Evolutionary conservation across 2,113 vertebrate genomes (phyloP).

Genomic region (Rhegmatorhina hoffmannsi): DNA sequence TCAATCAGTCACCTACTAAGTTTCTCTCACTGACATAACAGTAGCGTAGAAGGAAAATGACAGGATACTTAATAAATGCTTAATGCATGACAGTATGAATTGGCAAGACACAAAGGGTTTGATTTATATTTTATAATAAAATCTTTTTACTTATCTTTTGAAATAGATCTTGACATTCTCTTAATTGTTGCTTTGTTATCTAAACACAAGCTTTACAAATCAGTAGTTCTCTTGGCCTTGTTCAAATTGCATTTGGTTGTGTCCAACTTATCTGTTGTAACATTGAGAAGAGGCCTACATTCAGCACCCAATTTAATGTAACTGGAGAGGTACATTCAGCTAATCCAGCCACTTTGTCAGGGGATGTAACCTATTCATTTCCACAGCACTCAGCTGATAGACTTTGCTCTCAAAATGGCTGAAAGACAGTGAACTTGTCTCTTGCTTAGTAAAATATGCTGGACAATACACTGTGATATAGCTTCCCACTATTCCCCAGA

Average conservation of each 20-base stretch:
- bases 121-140: constrained; percentile 27
- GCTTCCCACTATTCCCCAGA: neutral
- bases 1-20: neutral
- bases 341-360: neutral
- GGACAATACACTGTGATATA: neutral
- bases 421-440: neutral
- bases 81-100: neutral
- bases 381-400: neutral
- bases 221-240: neutral
- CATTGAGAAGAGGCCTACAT: neutral
- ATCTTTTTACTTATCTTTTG: constrained; percentile 22
- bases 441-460: neutral
- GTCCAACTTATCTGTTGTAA: neutral
- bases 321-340: neutral
- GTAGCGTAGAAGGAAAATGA: neutral
- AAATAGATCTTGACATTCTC: neutral
- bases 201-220: constrained; percentile 29
- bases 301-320: neutral
- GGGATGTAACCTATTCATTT: neutral
- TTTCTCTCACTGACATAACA: constrained; percentile 22
- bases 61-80: neutral
- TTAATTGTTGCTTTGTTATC: constrained; percentile 54
- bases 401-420: neutral
- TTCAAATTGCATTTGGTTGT: neutral
- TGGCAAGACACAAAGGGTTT: neutral